phyloP scores from a whole-genome alignment of 2,113 vertebrate genomes.

The Pterocles gutturalis region DNA sequence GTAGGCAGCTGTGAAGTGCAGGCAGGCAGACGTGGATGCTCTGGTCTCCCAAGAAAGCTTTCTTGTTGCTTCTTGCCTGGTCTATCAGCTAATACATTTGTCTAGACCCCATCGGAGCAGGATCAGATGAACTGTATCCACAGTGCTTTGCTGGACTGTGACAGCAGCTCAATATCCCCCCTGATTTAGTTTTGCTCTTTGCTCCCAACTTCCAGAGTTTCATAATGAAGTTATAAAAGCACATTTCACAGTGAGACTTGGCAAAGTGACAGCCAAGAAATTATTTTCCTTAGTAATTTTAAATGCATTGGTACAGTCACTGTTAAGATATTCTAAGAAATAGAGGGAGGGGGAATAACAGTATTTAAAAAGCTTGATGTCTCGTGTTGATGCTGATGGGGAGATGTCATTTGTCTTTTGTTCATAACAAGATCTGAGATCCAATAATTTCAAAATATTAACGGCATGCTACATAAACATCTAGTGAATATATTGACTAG shows the following conservation, averaged over 20 bases:
- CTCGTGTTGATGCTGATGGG: neutral
- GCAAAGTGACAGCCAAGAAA: constrained; percentile 1
- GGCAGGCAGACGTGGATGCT: neutral
- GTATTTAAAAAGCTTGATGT: neutral
- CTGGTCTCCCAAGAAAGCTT: neutral
- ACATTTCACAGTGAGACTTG: neutral
- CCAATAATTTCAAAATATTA: constrained; percentile 29
- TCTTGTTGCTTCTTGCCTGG: neutral
- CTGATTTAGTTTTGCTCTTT: neutral
- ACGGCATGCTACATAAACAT: neutral
- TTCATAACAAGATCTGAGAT: neutral
- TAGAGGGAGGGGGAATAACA: neutral
- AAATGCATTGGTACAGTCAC: neutral
- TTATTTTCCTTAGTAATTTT: constrained; percentile 22
- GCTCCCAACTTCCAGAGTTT: neutral
- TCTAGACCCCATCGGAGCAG: neutral
- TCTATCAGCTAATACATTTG: neutral
- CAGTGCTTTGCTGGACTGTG: neutral
- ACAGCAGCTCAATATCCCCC: neutral
- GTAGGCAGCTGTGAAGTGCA: neutral
- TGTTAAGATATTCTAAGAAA: constrained; percentile 22
- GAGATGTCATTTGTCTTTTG: constrained; percentile 31
- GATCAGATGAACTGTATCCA: neutral
- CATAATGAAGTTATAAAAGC: neutral
- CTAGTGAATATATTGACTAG: neutral